These are phyloP conservation scores for Philopotamus ludificatus DNA, from an alignment of 1,140 invertebrate species.

Conservation along the genomic window DNA sequence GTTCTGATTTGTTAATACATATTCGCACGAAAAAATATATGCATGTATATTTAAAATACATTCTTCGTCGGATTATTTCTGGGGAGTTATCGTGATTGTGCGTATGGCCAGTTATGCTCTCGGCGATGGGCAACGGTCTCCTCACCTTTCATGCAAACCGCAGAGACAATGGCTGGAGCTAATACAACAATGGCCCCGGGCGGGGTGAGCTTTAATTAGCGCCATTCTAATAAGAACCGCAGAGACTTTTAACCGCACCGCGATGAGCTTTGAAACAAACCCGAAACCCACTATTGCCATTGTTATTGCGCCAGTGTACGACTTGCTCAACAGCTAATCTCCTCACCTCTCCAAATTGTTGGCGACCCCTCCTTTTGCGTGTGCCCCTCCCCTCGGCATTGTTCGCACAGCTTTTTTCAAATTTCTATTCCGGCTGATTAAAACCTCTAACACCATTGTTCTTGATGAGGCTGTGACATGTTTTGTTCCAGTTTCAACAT, in stretches of 20 bases:
- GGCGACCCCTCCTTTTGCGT: constrained; percentile 1
- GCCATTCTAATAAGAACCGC: constrained; percentile 19
- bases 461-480: no score
- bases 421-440: no score
- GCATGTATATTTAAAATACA: no score
- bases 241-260: constrained; percentile 4
- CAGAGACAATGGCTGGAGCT: constrained; percentile 20
- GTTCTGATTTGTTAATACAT: no score
- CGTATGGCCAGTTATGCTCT: no score
- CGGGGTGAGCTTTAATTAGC: constrained; percentile 32
- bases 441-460: no score
- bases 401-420: background rate
- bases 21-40: no score
- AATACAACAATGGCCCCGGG: constrained; percentile 23
- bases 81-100: no score
- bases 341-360: constrained; percentile 19
- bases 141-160: constrained; percentile 10
- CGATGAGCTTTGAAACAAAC: constrained; percentile 8
- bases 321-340: constrained; percentile 10
- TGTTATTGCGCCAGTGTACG: constrained; percentile 9
- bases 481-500: no score
- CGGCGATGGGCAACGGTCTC: no score
- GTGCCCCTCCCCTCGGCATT: background rate
- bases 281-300: constrained; percentile 12
- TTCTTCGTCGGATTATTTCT: no score